Evolutionary conservation across 2,888 invertebrate species (phyloP).

Genomic region (Eupithecia inturbata): DNA sequence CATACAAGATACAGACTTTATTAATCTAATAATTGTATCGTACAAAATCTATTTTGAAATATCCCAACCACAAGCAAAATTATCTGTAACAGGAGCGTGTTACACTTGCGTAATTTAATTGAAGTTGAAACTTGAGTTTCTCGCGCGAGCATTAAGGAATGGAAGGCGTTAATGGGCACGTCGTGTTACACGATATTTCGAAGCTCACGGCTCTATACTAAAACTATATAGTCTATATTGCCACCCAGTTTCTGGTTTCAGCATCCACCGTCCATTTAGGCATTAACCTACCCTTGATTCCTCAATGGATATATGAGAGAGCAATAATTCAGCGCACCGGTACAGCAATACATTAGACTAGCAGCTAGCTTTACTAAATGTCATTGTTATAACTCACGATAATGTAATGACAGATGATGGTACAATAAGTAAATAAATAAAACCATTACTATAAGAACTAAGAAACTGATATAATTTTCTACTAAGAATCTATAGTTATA

Average conservation of each 20-base stretch:
- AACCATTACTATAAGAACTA: too few relatives aligned
- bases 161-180: constrained; percentile 62
- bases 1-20: not conserved
- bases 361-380: not conserved
- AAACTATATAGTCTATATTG: constrained; percentile 32
- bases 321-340: not conserved
- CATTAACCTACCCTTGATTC: not conserved
- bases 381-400: not conserved
- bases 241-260: constrained; percentile 46
- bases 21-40: constrained; percentile 1
- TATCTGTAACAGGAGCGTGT: constrained; percentile 30
- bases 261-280: constrained; percentile 27
- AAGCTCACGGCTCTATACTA: constrained; percentile 51
- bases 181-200: constrained; percentile 65
- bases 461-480: too few relatives aligned
- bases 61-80: constrained; percentile 11
- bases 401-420: too few relatives aligned
- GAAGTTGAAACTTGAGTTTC: constrained; percentile 43
- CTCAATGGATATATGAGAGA: not conserved
- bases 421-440: too few relatives aligned
- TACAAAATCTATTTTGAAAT: constrained; percentile 13
- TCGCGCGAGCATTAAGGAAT: constrained; percentile 50
- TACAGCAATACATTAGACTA: not conserved
- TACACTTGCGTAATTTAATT: constrained; percentile 45
- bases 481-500: too few relatives aligned